A percentile compares a stretch with the other conserved stretches of the same genome.
Evolutionary conservation across 2,888 invertebrate species (phyloP).

Genomic region (Eupsilia transversa): DNA sequence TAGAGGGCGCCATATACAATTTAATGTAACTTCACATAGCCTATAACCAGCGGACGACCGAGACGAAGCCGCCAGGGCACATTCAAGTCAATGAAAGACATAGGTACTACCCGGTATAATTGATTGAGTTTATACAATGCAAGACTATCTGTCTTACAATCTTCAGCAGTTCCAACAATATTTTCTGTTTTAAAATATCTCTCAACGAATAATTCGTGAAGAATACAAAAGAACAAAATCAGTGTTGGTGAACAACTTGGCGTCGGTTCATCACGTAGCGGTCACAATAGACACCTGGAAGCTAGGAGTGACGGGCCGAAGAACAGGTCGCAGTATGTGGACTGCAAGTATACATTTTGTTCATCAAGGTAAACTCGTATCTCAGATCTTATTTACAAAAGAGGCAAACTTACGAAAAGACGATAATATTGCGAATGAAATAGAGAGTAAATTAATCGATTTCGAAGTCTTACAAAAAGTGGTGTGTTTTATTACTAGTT

Average conservation of each 20-base stretch:
- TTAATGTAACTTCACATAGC: no score
- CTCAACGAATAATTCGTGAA: neutral
- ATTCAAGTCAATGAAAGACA: no score
- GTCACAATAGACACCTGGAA: slow-evolving; percentile 10
- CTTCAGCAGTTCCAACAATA: no score
- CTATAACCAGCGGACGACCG: no score
- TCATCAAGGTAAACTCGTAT: slow-evolving; percentile 3
- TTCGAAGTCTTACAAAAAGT: neutral
- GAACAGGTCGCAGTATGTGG: slow-evolving; percentile 6
- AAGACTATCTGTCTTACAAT: no score
- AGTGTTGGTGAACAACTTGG: neutral
- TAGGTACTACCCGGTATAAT: no score
- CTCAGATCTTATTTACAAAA: slow-evolving; percentile 21
- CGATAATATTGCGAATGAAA: neutral
- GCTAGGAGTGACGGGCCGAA: neutral
- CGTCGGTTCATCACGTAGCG: neutral
- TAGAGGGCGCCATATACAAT: no score
- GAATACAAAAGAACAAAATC: slow-evolving; percentile 8
- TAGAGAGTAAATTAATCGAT: neutral
- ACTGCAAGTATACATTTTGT: slow-evolving; percentile 18
- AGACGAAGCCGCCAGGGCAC: no score
- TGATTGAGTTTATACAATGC: no score
- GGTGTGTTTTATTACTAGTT: slow-evolving; percentile 6
- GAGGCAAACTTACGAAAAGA: neutral
- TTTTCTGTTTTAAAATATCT: no score